Evolutionary conservation across 2,113 vertebrate species (phyloP), one percentile per base, ranked within the genome.

Genomic region (Arvicanthis niloticus): DNA sequence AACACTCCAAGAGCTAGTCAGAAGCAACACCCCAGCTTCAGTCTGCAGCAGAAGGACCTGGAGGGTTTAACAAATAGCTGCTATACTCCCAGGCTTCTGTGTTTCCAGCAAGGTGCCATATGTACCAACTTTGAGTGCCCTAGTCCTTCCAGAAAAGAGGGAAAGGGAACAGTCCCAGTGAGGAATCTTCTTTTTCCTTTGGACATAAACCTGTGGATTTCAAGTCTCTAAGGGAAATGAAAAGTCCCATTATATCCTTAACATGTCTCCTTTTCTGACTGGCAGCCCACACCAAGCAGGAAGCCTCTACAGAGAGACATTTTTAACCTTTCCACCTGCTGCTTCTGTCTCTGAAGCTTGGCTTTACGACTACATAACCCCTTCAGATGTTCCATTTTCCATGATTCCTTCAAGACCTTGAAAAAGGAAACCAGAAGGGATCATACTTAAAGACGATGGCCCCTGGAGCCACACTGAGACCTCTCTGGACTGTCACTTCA

Each of bases 391-490:
- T 37, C 53, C 68, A 81, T 80, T 62, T 67, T 19, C 93, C 58
- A 88, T 11, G 40, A 78, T 15, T 48, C 80, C 72, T 56, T 91
- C 85, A 88, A 94, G 76, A 76, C 82, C 51, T 8, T 67, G 62
- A 67, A 92, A 84, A 96, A n/a, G 17, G 21, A 95, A 88, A 84
- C 13, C 17, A 22, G 24, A 91, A 89, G 40, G 15, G 22, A 92
- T 19, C 13, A 53, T 65, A 45, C 62, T 51, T 85, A 76, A 90
- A 88, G 75, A 73, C 40, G 7, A 26, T 5, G n/a, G 10, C 51
- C 31, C 76, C 16, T 48, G 82, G 11, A 68, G 45, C 42, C 48
- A 56, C 31, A n/a, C 80, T 31, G 60, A 17, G 29, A 88, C 42
- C 65, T 51, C 45, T 40, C 29, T 77, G 58, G 81, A 81, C 31